Conservation (phyloP, 1,140 invertebrate species). For the Harlomillsia oculata region DNA sequence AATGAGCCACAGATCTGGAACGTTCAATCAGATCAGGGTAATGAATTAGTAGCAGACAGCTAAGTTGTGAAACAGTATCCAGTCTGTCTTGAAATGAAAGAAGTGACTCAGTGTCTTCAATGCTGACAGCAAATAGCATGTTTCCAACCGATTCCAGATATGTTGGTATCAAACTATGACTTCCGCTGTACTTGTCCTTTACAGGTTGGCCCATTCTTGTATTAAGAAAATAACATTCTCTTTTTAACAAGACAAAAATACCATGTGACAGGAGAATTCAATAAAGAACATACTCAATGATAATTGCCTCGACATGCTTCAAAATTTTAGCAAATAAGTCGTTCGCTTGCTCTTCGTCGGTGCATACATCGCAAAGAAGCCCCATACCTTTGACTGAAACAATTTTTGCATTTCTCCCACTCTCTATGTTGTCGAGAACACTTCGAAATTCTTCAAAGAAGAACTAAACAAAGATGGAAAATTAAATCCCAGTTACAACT, state of each 20-base stretch:
- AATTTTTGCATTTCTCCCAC: slow-evolving; percentile 31
- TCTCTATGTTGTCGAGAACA: slow-evolving; percentile 11
- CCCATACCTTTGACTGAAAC: slow-evolving; percentile 40
- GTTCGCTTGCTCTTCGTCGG: slow-evolving; percentile 31
- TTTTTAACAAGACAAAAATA: too few relatives aligned
- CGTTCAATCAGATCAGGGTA: slow-evolving; percentile 24
- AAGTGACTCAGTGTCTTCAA: slow-evolving; percentile 9
- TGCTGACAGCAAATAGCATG: slow-evolving; percentile 16
- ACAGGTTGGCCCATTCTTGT: too few relatives aligned
- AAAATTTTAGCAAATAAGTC: slow-evolving; percentile 38
- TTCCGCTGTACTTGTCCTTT: slow-evolving; percentile 16
- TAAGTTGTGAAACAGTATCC: slow-evolving; percentile 13
- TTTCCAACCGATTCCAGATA: slow-evolving; percentile 26
- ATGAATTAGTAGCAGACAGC: not conserved
- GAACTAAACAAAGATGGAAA: too few relatives aligned
- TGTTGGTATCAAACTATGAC: slow-evolving; percentile 6
- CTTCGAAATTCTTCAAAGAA: slow-evolving; percentile 13
- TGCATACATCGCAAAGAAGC: slow-evolving; percentile 35
- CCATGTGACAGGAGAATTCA: too few relatives aligned
- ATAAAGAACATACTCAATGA: slow-evolving; percentile 36
- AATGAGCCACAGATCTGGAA: not conserved
- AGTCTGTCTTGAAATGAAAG: slow-evolving; percentile 12
- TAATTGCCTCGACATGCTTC: slow-evolving; percentile 38
- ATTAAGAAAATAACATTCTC: too few relatives aligned
- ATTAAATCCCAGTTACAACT: too few relatives aligned